phyloP scores from a whole-genome alignment of 2,888 invertebrate genomes.

The Polydrusus pterygomalis region DNA sequence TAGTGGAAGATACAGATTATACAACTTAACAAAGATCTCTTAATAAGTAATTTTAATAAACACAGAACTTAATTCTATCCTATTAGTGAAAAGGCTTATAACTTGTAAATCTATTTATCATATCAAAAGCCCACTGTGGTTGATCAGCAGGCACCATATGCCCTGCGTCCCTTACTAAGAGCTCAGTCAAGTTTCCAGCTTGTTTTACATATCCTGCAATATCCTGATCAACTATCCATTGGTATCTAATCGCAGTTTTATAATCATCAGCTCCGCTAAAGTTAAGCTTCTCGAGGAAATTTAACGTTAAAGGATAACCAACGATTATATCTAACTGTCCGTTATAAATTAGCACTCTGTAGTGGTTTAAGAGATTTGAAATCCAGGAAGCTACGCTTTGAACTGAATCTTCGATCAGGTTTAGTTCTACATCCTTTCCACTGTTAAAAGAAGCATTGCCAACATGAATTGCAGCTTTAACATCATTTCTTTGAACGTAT shows the following conservation, averaged over 20 bases:
- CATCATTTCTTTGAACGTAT: slow-evolving; percentile 78
- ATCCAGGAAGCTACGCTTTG: slow-evolving; percentile 85
- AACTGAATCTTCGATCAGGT: slow-evolving; percentile 86
- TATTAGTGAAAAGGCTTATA: slow-evolving; percentile 31
- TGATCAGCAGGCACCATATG: slow-evolving; percentile 89
- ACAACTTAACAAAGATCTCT: too few species aligned
- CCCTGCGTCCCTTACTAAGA: slow-evolving; percentile 72
- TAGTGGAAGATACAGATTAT: too few species aligned
- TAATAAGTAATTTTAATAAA: too few species aligned
- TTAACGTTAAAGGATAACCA: slow-evolving; percentile 88
- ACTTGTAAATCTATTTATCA: slow-evolving; percentile 80
- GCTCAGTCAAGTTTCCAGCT: slow-evolving; percentile 65
- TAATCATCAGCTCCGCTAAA: slow-evolving; percentile 81
- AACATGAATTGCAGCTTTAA: slow-evolving; percentile 87
- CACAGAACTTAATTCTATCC: too few species aligned
- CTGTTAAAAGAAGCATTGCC: slow-evolving; percentile 83
- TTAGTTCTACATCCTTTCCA: slow-evolving; percentile 78
- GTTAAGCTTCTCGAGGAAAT: slow-evolving; percentile 82
- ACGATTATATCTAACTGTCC: slow-evolving; percentile 95
- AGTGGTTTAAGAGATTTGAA: slow-evolving; percentile 79
- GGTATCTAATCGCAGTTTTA: slow-evolving; percentile 73
- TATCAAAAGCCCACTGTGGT: slow-evolving; percentile 83
- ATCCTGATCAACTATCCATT: slow-evolving; percentile 35
- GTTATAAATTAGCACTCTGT: slow-evolving; percentile 88
- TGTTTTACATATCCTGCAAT: slow-evolving; percentile 39